Evolutionary conservation across 2,888 invertebrate genomes (phyloP), one percentile per base, ranked within the genome.

Genomic region (Patella depressa): DNA sequence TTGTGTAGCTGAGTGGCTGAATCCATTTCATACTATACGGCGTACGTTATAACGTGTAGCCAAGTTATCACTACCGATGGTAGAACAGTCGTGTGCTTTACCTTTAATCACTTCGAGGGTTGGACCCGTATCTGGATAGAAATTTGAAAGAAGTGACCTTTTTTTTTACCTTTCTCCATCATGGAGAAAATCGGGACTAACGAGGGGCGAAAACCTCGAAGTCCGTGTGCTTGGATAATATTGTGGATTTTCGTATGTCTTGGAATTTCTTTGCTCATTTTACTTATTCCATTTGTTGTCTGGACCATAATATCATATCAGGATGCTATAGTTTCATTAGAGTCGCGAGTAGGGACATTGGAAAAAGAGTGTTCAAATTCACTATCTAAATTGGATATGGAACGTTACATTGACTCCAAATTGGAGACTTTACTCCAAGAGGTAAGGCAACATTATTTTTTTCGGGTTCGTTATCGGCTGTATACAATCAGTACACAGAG

Each of bases 231-330:
- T 69, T 78, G 80, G 77, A 79, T 82, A 71, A 59, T 82, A n/a
- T 54, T 82, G 75, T 83, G 83, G 81, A 80, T 82, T 69, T 83
- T 81, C 57, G 80, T 80, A 9, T 81, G 81, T 79, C 74, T 82
- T 70, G 83, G 80, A 24, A 74, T 81, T 76, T 78, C 78, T 76
- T 77, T 82, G 77, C 75, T 83, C 73, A 78, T 75, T 17, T 65
- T 82, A 53, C 45, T 83, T 73, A 74, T 80, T 74, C 81, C 80
- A 15, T 81, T 83, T 71, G 69, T 82, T n/a, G 79, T 74, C n/a
- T 83, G 83, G 83, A 80, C 80, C 29, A 70, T 83, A 65, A 74
- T 81, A 29, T 80, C 82, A 55, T 82, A 82, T 57, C 81, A 83
- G 65, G 69, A 78, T 45, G 73, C 80, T 12, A 74, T 83, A 65